Evolutionary conservation across 2,888 invertebrate species (phyloP).

Genomic region (Metallyticus violacea): DNA sequence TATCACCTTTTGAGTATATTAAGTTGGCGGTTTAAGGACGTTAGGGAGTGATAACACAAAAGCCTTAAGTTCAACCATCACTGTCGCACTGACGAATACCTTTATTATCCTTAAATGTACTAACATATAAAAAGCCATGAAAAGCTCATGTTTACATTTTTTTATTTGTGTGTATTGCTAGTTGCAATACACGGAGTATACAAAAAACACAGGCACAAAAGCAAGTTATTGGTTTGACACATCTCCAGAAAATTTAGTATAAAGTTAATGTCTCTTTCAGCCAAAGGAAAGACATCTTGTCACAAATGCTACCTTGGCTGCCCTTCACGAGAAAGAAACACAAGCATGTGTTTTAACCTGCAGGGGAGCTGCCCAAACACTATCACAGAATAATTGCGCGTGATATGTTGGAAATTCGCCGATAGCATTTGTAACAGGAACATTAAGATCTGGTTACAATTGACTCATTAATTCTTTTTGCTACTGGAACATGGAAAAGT

Average conservation of each 20-base stretch:
- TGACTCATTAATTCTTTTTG: neutral
- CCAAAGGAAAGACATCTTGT: neutral
- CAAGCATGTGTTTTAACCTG: neutral
- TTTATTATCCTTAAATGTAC: constrained; percentile 27
- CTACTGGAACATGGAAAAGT: neutral
- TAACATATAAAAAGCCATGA: constrained; percentile 33
- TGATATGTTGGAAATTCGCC: neutral
- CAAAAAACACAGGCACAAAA: neutral
- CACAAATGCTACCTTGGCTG: neutral
- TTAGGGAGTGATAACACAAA: no score
- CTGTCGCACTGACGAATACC: neutral
- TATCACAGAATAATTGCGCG: neutral
- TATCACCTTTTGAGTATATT: no score
- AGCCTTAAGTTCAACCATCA: neutral
- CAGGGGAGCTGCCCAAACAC: no score
- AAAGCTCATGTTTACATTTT: constrained; percentile 26
- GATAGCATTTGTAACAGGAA: neutral
- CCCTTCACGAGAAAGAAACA: neutral
- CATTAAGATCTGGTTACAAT: neutral
- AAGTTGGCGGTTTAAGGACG: no score
- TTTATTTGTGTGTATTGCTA: neutral
- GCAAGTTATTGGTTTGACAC: neutral
- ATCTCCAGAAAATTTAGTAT: neutral
- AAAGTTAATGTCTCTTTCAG: neutral
- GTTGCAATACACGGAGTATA: neutral